Base-by-base conservation (phyloP, 2,113 vertebrate genomes). In the Perca fluviatilis region DNA sequence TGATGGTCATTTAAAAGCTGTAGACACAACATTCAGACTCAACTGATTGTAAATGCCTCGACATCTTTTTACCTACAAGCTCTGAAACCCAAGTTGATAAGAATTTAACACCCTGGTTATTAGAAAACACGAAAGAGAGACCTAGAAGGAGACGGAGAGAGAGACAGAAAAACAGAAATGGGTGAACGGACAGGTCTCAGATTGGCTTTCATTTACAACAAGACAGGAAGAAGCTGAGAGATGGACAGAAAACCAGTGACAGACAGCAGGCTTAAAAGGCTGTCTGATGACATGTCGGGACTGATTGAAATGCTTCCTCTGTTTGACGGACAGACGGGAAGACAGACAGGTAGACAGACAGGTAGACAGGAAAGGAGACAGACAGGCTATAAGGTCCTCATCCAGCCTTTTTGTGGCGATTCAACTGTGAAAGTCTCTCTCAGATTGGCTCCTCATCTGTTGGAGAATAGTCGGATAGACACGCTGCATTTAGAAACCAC, bases 401-500 rank as follows among this genome's bases (percentile, higher is more conserved):
- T 67, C 30, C 47, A 27, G 51, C 13, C 30, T 36, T 63, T 74
- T 70, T 51, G 56, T 70, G 84, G 60, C n/a, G 68, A 77, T 81
- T 77, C 53, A 33, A 19, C 46, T 86, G 75, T 82, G 75, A 86
- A 79, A 46, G 69, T 63, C 67, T 58, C 1, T n/a, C 47, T 84
- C 72, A 72, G 74, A 81, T 86, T 71, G 82, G 54, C 62, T 78
- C 68, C 57, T 21, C 25, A 6, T 23, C 60, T 19, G 71, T 56
- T 43, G 51, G 67, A 73, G 58, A 61, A 87, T 62, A 66, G 69
- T n/a, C 46, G 14, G 77, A 74, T 61, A 85, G 91, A 90, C 89
- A 88, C 64, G 84, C 79, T 64, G 78, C 80, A 90, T 93, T 89
- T 86, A 84, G 80, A 85, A 68, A 74, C 65, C 77, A 1, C 47